A percentile compares a stretch with the other conserved stretches of the same genome.
These are phyloP conservation scores for Pentalonia nigronervosa DNA, from an alignment of 1,140 invertebrate species.

Conservation along the genomic window DNA sequence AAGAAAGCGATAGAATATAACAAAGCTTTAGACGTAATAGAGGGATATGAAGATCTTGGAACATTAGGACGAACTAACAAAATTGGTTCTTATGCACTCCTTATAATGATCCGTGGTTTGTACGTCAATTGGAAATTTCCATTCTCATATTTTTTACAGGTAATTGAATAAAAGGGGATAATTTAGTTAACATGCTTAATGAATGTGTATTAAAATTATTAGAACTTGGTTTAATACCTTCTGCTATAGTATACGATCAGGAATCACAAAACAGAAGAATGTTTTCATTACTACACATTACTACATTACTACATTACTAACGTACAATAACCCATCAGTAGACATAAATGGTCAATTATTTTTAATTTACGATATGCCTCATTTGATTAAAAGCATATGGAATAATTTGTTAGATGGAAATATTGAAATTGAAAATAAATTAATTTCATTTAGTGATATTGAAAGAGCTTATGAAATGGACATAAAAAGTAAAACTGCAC, in stretches of 20 bases:
- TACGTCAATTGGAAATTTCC: background rate
- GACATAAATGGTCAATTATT: background rate
- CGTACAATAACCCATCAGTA: background rate
- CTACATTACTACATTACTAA: too few species aligned
- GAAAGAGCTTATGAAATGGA: too few species aligned
- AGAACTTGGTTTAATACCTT: background rate
- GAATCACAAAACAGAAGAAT: slow-evolving; percentile 3
- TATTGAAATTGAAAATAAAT: background rate
- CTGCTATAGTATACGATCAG: background rate
- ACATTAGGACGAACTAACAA: background rate
- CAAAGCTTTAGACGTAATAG: background rate
- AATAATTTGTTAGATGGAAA: background rate
- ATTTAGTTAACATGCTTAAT: too few species aligned
- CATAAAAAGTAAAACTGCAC: too few species aligned
- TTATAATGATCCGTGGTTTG: background rate
- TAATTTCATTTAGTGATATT: background rate
- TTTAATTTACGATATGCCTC: too few species aligned
- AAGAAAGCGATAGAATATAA: background rate
- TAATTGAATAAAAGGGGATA: background rate
- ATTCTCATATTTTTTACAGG: background rate
- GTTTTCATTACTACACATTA: slow-evolving; percentile 22
- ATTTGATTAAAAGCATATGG: background rate
- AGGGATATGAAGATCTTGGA: background rate
- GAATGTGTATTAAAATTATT: background rate
- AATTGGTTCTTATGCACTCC: background rate